Evolutionary conservation across 2,888 invertebrate species (phyloP).

Genomic region (Abrostola tripartita): DNA sequence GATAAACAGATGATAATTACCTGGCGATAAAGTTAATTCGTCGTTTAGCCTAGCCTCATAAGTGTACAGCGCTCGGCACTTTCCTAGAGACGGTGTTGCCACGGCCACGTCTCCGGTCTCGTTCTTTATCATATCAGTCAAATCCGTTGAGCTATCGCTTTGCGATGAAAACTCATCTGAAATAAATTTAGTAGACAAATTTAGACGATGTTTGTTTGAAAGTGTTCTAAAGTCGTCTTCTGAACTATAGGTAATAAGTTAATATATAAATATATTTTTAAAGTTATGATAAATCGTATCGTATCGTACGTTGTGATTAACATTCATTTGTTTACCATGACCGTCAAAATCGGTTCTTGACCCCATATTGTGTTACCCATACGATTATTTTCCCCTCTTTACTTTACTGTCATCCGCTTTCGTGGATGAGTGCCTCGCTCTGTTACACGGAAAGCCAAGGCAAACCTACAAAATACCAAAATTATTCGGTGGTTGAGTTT

Average conservation of each 20-base stretch:
- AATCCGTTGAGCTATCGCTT: slow-evolving; percentile 89
- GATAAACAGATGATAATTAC: slow-evolving; percentile 67
- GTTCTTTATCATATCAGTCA: slow-evolving; percentile 86
- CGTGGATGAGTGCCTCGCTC: neutral
- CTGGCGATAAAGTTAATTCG: slow-evolving; percentile 93
- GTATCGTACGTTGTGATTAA: neutral
- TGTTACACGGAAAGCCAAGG: neutral
- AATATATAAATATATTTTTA: too few relatives aligned
- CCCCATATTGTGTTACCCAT: neutral
- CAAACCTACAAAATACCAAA: too few relatives aligned
- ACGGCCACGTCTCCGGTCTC: slow-evolving; percentile 70
- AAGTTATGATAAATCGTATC: too few relatives aligned
- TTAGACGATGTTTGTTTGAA: too few relatives aligned
- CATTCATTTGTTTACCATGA: slow-evolving; percentile 12
- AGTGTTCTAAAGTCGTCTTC: too few relatives aligned
- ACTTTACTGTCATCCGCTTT: neutral
- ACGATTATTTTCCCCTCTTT: neutral
- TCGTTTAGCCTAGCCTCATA: slow-evolving; percentile 96
- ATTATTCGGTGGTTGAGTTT: too few relatives aligned
- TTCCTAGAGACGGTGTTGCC: slow-evolving; percentile 86
- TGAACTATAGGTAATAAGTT: too few relatives aligned
- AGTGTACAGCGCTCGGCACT: slow-evolving; percentile 95
- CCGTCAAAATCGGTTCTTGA: slow-evolving; percentile 11
- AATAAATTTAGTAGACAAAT: slow-evolving; percentile 52
- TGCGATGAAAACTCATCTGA: slow-evolving; percentile 94